These are phyloP conservation scores for Axis porcinus DNA, from an alignment of 2,113 vertebrate species.

Conservation along the genomic window DNA sequence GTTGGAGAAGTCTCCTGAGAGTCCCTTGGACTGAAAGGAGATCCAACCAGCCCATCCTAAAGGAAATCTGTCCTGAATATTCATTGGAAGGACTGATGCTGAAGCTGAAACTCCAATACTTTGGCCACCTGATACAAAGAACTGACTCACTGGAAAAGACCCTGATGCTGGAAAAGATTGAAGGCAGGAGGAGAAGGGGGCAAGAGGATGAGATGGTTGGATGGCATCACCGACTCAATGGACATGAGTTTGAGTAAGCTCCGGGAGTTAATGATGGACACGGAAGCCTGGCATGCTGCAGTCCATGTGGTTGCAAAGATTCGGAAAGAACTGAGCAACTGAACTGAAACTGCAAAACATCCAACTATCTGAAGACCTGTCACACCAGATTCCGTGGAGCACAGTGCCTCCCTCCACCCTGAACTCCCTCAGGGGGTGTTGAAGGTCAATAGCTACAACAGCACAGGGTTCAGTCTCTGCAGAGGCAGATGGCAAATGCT, in stretches of 20 bases:
- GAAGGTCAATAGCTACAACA: neutral
- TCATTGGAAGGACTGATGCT: no score
- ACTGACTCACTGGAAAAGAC: neutral
- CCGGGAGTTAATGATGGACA: neutral
- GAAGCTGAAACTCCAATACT: no score
- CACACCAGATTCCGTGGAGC: neutral
- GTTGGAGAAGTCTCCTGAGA: no score
- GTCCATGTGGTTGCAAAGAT: neutral
- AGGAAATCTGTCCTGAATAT: no score
- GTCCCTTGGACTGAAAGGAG: no score
- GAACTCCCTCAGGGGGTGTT: neutral
- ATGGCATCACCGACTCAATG: neutral
- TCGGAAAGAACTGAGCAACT: neutral
- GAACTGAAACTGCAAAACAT: neutral
- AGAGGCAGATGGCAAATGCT: neutral
- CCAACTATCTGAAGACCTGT: neutral
- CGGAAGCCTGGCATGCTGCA: neutral
- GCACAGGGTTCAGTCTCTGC: neutral
- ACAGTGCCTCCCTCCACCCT: neutral
- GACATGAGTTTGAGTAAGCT: neutral
- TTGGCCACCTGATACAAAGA: no score
- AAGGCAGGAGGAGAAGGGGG: neutral
- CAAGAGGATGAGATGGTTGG: neutral
- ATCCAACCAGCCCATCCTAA: no score
- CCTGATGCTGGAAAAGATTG: neutral